Base-by-base conservation (phyloP, 2,888 invertebrate genomes). In the Halictus ligatus region DNA sequence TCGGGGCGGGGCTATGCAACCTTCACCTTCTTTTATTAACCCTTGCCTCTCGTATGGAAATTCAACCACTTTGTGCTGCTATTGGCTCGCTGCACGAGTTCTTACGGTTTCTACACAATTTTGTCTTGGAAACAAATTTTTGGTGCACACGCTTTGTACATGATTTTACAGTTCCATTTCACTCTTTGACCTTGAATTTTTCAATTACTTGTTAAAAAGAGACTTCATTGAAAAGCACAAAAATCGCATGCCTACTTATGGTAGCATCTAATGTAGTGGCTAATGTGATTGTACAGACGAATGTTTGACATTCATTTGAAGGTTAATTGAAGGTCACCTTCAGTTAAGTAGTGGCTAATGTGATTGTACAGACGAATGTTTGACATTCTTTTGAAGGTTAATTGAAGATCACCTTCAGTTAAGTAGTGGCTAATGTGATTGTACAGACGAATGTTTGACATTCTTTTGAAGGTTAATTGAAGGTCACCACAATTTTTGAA, bases 11-110 rank as follows among this genome's bases (percentile, higher is more conserved):
- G 21, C 48, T 5, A n/a, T n/a, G 67, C 54, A 35, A 35, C 15
- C 58, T 54, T 40, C 81, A 60, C 43, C 67, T 13, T 74, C 58
- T 29, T 29, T 64, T 29, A 64, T 64, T 29, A 64, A 64, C 25
- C 64, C 64, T 15, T 64, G 64, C 64, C 25, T 60, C 15, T 15
- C 15, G 29, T 29, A 29, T 64, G 64, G 15, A 64, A 64, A 64
- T 64, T 64, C 29, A 25, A 15, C 25, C 25, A 64, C 25, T 25
- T 29, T 64, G 25, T 15, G 64, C 29, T 29, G 15, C 64, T 64
- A 29, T 15, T 29, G 12, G 25, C 2, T 7, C 29, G 15, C 15
- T 64, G 64, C 64, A 69, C 4, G 8, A 69, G 35, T 18, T 10
- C 35, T 18, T 8, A 15, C 0, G 7, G 18, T 10, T 40, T 2